Evolutionary conservation across 1,140 invertebrate species (phyloP).

Genomic region (Glomeris maerens): DNA sequence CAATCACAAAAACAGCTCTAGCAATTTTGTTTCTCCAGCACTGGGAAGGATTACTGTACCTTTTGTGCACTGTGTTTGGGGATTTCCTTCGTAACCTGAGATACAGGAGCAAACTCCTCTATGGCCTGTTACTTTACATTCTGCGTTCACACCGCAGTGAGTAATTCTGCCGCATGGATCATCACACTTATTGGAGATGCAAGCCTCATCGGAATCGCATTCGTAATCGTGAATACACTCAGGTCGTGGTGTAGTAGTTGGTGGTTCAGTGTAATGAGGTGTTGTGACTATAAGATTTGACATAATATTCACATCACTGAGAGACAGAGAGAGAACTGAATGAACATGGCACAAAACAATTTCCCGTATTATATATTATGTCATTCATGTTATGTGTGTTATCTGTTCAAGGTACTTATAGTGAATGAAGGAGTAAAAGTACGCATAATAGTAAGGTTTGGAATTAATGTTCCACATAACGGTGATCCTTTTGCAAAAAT

Average conservation of each 20-base stretch:
- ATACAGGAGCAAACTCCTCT: conserved; percentile 50
- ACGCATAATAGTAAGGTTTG: too few species aligned
- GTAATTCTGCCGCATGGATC: conserved; percentile 35
- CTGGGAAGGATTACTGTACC: not conserved
- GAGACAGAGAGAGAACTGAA: conserved; percentile 4
- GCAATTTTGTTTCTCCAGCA: not conserved
- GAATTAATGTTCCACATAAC: too few species aligned
- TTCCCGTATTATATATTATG: too few species aligned
- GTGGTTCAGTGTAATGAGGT: not conserved
- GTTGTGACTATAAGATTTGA: not conserved
- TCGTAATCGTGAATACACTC: conserved; percentile 37
- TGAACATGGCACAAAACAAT: conserved; percentile 38
- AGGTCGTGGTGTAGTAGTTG: not conserved
- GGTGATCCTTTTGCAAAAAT: too few species aligned
- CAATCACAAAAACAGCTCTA: not conserved
- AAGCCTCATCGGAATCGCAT: conserved; percentile 38
- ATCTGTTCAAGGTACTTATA: not conserved
- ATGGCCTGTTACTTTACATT: conserved; percentile 50
- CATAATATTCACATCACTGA: conserved; percentile 24
- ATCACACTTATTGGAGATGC: conserved; percentile 41
- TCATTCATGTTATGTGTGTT: too few species aligned
- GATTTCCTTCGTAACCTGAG: conserved; percentile 51
- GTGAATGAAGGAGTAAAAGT: not conserved
- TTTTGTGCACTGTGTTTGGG: conserved; percentile 45
- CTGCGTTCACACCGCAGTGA: conserved; percentile 50